Evolutionary conservation across 1,140 invertebrate species (phyloP).

Genomic region (Cepaea nemoralis): DNA sequence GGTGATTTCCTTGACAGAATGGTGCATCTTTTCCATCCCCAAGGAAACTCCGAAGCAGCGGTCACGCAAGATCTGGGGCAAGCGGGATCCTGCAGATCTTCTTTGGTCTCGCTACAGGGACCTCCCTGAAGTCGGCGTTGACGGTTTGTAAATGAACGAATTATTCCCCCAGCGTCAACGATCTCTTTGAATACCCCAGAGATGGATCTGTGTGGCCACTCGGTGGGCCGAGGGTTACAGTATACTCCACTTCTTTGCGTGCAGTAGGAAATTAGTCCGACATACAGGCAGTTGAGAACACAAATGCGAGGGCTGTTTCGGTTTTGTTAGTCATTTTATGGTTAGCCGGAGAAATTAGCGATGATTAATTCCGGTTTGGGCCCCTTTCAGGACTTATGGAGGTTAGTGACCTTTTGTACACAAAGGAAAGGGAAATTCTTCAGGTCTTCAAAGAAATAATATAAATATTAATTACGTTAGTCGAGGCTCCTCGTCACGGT

Average conservation of each 20-base stretch:
- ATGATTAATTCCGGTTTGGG: conserved; percentile 37
- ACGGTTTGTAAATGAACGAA: conserved; percentile 16
- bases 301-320: neutral
- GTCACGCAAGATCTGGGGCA: conserved; percentile 8
- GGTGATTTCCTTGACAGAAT: no score
- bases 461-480: no score
- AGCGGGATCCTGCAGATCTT: neutral
- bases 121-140: neutral
- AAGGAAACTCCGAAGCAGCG: neutral
- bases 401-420: no score
- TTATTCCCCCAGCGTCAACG: neutral
- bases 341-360: conserved; percentile 24
- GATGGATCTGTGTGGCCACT: neutral
- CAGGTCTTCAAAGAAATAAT: no score
- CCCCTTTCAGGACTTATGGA: no score
- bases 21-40: no score
- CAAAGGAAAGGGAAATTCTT: no score
- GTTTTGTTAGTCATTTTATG: neutral
- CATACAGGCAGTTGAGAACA: neutral
- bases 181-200: neutral
- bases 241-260: neutral
- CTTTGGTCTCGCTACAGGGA: conserved; percentile 14
- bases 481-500: no score
- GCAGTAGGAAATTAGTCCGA: neutral
- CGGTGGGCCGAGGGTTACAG: neutral